Conservation (phyloP, 2,797 vertebrate genomes). For the Macroramphosus scolopax region DNA sequence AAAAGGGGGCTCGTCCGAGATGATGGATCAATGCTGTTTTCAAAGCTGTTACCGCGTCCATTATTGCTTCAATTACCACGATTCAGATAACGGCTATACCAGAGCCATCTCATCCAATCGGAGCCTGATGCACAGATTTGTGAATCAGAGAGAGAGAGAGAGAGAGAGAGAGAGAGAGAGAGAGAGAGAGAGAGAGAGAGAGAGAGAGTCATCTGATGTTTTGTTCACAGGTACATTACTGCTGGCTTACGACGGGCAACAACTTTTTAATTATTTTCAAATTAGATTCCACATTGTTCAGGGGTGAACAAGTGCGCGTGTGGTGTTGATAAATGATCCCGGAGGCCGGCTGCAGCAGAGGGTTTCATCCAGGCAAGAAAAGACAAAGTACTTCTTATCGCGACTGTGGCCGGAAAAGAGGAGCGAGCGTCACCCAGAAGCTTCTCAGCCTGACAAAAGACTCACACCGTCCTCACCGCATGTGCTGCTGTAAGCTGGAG, state of each 20-base stretch:
- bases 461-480: too few species aligned
- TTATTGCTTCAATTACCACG: constrained; percentile 72
- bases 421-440: too few species aligned
- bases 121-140: constrained; percentile 36
- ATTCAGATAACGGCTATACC: constrained; percentile 57
- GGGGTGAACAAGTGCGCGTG: not conserved
- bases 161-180: too few species aligned
- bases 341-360: constrained; percentile 12
- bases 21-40: constrained; percentile 72
- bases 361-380: constrained; percentile 26
- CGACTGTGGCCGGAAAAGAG: constrained; percentile 1
- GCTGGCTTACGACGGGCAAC: constrained; percentile 6
- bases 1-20: constrained; percentile 60
- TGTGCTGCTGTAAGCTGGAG: too few species aligned
- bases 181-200: too few species aligned
- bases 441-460: too few species aligned
- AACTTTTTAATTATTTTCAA: constrained; percentile 43
- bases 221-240: constrained; percentile 33
- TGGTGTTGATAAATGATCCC: constrained; percentile 23
- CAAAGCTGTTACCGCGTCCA: constrained; percentile 62
- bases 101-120: constrained; percentile 38
- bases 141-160: constrained; percentile 18
- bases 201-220: constrained; percentile 20
- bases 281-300: constrained; percentile 24
- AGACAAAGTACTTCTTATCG: constrained; percentile 19